Conservation (phyloP, 2,797 vertebrate genomes). For the Chiloscyllium punctatum region DNA sequence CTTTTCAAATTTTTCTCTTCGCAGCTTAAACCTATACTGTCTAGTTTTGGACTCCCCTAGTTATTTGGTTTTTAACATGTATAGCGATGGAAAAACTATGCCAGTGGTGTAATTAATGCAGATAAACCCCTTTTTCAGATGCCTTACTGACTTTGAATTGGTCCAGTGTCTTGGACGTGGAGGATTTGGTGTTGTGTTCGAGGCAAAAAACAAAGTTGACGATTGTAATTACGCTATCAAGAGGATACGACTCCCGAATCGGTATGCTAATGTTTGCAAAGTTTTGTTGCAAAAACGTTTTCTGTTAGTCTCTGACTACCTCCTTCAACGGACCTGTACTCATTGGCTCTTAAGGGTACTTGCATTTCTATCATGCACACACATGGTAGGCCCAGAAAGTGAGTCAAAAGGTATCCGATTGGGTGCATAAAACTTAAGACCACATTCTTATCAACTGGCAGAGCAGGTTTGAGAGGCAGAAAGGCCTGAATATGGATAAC, state of each 20-base stretch:
- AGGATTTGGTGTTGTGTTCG: conserved; percentile 95
- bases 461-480: too few species aligned
- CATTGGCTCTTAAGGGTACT: too few species aligned
- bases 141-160: conserved; percentile 93
- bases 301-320: neutral
- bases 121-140: conserved; percentile 57
- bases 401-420: too few species aligned
- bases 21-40: too few species aligned
- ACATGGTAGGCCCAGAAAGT: too few species aligned
- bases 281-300: neutral
- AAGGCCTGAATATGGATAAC: too few species aligned
- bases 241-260: conserved; percentile 92
- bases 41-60: too few species aligned
- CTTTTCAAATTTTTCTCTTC: too few species aligned
- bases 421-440: too few species aligned
- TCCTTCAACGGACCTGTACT: neutral
- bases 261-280: conserved; percentile 55
- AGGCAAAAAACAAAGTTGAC: conserved; percentile 95
- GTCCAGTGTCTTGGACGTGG: conserved; percentile 93
- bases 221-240: conserved; percentile 99
- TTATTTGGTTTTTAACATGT: neutral
- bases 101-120: neutral
- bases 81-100: neutral
- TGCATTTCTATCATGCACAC: too few species aligned
- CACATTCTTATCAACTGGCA: too few species aligned